These are phyloP conservation scores for Shinisaurus crocodilurus DNA, from an alignment of 2,113 vertebrate genomes.

Conservation along the genomic window DNA sequence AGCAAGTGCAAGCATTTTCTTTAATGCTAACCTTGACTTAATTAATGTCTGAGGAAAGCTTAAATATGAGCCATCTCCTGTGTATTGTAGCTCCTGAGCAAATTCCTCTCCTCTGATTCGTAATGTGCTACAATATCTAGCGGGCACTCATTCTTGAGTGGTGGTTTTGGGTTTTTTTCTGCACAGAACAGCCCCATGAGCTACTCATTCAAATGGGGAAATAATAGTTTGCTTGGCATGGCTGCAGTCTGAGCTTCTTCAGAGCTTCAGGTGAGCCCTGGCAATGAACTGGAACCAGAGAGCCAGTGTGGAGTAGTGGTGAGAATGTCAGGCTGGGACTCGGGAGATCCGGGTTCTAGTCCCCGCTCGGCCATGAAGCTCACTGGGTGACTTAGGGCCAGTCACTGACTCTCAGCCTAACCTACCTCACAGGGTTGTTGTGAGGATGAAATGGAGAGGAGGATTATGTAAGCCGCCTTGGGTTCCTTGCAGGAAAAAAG, in stretches of 20 bases:
- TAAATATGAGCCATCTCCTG: constrained; percentile 34
- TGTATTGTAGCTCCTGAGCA: constrained; percentile 43
- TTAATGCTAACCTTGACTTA: constrained; percentile 27
- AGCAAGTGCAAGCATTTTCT: constrained; percentile 68
- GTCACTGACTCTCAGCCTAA: too few relatives aligned
- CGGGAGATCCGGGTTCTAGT: too few relatives aligned
- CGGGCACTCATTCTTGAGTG: neutral
- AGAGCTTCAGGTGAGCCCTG: neutral
- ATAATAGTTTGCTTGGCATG: constrained; percentile 38
- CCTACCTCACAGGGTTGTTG: too few relatives aligned
- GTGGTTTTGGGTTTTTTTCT: neutral
- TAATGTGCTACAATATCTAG: constrained; percentile 49
- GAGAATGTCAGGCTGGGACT: too few relatives aligned
- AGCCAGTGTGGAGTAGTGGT: too few relatives aligned
- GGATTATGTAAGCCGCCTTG: too few relatives aligned
- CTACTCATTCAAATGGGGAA: constrained; percentile 45
- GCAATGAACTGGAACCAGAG: too few relatives aligned
- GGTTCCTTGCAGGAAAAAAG: too few relatives aligned
- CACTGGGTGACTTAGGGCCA: too few relatives aligned
- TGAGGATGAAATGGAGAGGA: too few relatives aligned
- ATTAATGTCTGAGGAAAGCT: constrained; percentile 36
- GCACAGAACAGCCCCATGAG: constrained; percentile 49
- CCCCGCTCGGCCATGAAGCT: too few relatives aligned
- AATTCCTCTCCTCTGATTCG: constrained; percentile 66
- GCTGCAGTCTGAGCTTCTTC: constrained; percentile 8